Conservation (phyloP, 2,113 vertebrate genomes). For the Corydoras sp. region DNA sequence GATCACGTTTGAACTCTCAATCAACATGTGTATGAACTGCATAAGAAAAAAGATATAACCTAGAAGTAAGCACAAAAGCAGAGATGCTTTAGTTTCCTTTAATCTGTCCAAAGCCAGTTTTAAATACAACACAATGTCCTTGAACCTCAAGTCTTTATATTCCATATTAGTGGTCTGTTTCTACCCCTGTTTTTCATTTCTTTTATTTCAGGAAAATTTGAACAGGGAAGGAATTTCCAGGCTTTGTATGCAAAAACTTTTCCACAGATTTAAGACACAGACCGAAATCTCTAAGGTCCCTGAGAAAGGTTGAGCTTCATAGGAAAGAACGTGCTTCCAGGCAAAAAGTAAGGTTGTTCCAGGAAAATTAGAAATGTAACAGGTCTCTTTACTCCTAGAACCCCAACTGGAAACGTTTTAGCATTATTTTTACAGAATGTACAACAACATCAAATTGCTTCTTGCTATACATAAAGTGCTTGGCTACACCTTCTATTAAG, state of each 20-base stretch:
- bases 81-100: conserved; percentile 12
- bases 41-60: no score
- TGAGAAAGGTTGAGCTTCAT: neutral
- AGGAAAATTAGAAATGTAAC: neutral
- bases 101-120: conserved; percentile 16
- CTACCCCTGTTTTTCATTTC: conserved; percentile 4
- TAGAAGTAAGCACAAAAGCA: no score
- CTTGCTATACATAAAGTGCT: no score
- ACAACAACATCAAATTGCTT: no score
- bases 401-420: no score
- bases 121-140: neutral
- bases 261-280: conserved; percentile 41
- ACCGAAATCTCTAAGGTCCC: neutral
- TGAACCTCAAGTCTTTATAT: no score
- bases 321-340: neutral
- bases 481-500: no score
- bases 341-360: no score
- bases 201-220: conserved; percentile 48
- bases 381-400: neutral
- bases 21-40: no score
- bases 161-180: no score
- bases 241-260: conserved; percentile 33
- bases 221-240: conserved; percentile 45
- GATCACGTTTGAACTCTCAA: no score
- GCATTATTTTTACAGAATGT: no score